Evolutionary conservation across 2,888 invertebrate genomes (phyloP).

Genomic region (Chrysolina americana): DNA sequence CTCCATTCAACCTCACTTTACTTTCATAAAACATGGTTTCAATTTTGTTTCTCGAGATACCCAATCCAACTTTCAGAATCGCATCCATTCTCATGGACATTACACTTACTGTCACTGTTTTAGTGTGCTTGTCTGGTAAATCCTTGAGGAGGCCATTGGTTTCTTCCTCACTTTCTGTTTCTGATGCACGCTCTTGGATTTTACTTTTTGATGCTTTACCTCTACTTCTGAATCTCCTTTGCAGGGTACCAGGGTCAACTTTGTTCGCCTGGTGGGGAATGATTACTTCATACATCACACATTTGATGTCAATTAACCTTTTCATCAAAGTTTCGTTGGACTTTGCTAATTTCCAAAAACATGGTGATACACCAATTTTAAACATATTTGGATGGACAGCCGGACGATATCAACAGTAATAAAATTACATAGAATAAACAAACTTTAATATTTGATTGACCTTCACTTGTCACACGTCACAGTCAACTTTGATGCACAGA

Average conservation of each 20-base stretch:
- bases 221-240: constrained; percentile 56
- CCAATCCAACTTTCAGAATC: constrained; percentile 79
- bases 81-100: constrained; percentile 81
- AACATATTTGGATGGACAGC: neutral
- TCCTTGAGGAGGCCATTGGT: constrained; percentile 69
- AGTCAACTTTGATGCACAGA: no score
- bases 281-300: neutral
- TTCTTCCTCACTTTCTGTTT: constrained; percentile 69
- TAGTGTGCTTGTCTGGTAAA: constrained; percentile 73
- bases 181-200: constrained; percentile 70
- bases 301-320: neutral
- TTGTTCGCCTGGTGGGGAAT: neutral
- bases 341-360: neutral
- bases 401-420: no score
- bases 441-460: no score
- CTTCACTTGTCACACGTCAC: no score
- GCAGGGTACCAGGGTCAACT: neutral
- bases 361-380: neutral
- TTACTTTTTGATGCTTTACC: constrained; percentile 55
- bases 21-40: constrained; percentile 86
- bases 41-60: constrained; percentile 84
- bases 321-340: neutral
- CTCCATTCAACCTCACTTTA: constrained; percentile 85
- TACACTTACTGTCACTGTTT: constrained; percentile 76
- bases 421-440: no score